phyloP scores from a whole-genome alignment of 2,797 vertebrate species.

The Siniperca undulata region DNA sequence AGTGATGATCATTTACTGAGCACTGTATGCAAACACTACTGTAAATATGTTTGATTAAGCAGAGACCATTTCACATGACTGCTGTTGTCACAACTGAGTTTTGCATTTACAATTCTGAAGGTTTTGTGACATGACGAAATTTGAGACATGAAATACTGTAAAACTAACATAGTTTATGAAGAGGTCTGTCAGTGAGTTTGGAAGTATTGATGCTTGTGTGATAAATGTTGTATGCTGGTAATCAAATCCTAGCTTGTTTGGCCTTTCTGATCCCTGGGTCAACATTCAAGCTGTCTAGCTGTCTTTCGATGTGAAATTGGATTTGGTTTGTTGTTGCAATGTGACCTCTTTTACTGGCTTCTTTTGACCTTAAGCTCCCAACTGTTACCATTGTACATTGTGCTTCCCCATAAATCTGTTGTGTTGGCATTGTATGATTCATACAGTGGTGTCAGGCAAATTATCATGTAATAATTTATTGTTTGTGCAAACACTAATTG shows the following conservation, averaged over 20 bases:
- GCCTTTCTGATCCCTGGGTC: slow-evolving; percentile 41
- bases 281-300: slow-evolving; percentile 23
- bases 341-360: slow-evolving; percentile 45
- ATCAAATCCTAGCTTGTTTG: slow-evolving; percentile 48
- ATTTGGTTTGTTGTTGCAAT: slow-evolving; percentile 46
- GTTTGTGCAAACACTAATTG: neutral
- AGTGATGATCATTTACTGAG: neutral
- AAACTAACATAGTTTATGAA: slow-evolving; percentile 9
- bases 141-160: slow-evolving; percentile 8
- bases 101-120: neutral
- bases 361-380: slow-evolving; percentile 46
- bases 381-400: neutral
- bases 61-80: slow-evolving; percentile 3
- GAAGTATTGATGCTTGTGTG: slow-evolving; percentile 42
- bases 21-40: neutral
- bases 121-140: neutral
- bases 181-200: slow-evolving; percentile 1
- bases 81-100: neutral
- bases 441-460: slow-evolving; percentile 3
- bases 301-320: slow-evolving; percentile 43
- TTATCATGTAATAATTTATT: slow-evolving; percentile 21
- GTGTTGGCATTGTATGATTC: neutral
- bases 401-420: slow-evolving; percentile 29
- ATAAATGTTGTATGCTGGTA: slow-evolving; percentile 43
- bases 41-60: neutral